Conservation (phyloP, 2,888 invertebrate genomes). For the Caenorhabditis japonica region DNA sequence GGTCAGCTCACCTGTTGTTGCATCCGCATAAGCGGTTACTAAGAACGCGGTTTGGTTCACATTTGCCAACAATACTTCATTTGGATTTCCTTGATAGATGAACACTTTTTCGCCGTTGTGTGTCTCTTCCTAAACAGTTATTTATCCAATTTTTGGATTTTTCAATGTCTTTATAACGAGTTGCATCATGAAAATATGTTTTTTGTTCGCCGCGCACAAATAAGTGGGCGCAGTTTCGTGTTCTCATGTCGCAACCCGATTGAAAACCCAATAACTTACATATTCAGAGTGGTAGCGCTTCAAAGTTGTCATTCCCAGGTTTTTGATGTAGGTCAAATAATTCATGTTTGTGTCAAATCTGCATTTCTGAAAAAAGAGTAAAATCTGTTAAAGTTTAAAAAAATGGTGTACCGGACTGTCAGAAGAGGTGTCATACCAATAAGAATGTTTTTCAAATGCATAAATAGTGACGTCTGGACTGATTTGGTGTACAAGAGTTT, state of each 20-base stretch:
- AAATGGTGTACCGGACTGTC: slow-evolving; percentile 1
- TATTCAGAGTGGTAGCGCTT: slow-evolving; percentile 45
- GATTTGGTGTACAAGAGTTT: slow-evolving; percentile 51
- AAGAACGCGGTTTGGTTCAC: slow-evolving; percentile 58
- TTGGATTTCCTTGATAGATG: slow-evolving; percentile 61
- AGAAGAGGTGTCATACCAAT: slow-evolving; percentile 47
- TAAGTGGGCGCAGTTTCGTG: too few relatives aligned
- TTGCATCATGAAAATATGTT: too few relatives aligned
- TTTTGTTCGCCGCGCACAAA: too few relatives aligned
- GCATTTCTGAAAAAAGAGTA: slow-evolving; percentile 35
- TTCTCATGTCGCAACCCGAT: too few relatives aligned
- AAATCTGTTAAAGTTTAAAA: not conserved
- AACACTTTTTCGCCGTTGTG: slow-evolving; percentile 55
- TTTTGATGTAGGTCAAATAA: slow-evolving; percentile 54
- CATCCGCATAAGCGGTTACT: slow-evolving; percentile 59
- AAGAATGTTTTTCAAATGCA: slow-evolving; percentile 48
- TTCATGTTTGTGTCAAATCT: slow-evolving; percentile 42
- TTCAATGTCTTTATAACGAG: too few relatives aligned
- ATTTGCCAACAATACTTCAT: slow-evolving; percentile 51
- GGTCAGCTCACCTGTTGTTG: slow-evolving; percentile 51
- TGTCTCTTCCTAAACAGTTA: slow-evolving; percentile 57
- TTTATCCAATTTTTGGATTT: too few relatives aligned
- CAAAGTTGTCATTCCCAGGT: slow-evolving; percentile 54
- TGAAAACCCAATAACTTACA: slow-evolving; percentile 22
- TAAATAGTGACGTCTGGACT: slow-evolving; percentile 50